Percentiles rank a stretch among this genome's conserved stretches.
These are phyloP conservation scores for Drosophila leonis DNA, from an alignment of 2,888 invertebrate species.

Conservation along the genomic window DNA sequence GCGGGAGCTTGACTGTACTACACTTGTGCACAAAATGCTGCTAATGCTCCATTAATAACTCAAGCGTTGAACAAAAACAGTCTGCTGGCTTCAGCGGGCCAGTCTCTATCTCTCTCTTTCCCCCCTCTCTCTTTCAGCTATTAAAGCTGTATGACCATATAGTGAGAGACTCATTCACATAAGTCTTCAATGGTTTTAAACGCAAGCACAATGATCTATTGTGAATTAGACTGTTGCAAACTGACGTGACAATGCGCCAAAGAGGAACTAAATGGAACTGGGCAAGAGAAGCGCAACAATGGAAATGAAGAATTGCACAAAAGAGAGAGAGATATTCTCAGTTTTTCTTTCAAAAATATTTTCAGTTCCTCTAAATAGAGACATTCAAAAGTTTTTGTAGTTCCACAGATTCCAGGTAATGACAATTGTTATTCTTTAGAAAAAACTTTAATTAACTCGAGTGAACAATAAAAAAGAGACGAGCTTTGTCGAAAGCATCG, in stretches of 20 bases:
- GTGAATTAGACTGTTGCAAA: constrained; percentile 65
- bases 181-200: constrained; percentile 30
- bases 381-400: neutral
- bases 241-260: constrained; percentile 40
- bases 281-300: neutral
- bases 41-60: constrained; percentile 76
- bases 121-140: constrained; percentile 6
- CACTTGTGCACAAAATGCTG: constrained; percentile 53
- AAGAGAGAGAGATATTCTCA: neutral
- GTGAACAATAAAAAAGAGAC: neutral
- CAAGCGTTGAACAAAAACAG: constrained; percentile 72
- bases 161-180: constrained; percentile 18
- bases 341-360: no score
- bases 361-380: constrained; percentile 1
- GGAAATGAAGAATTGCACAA: neutral
- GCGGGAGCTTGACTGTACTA: constrained; percentile 44
- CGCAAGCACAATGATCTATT: constrained; percentile 43
- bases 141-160: constrained; percentile 38
- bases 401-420: neutral
- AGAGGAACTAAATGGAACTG: constrained; percentile 18
- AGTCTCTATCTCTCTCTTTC: neutral
- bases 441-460: constrained; percentile 16
- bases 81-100: neutral
- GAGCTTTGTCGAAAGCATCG: neutral
- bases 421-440: constrained; percentile 1